Base-by-base conservation (phyloP, 2,797 vertebrate species). In the Anguilla marmorata region DNA sequence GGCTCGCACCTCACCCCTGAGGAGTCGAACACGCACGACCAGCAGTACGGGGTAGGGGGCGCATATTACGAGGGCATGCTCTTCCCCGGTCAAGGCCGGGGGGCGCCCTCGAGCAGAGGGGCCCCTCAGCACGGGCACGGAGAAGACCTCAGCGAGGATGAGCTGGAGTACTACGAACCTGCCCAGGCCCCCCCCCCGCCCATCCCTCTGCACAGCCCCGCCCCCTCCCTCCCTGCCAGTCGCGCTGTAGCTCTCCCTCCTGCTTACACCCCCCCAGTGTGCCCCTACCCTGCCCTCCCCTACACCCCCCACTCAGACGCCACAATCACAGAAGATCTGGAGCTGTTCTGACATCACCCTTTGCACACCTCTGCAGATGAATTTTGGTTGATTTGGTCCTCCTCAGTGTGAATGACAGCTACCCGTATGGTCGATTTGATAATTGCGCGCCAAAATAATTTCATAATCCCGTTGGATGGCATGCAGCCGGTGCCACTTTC, bases 41-140 rank as follows among this genome's bases (percentile, higher is more conserved):
- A 92, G 2, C 91, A 94, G 8, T 96, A 95, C 0, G 95, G 96
- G 52, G 72, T 95, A 3, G 95, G 95, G 8, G 95, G 96, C 9
- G 87, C 79, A 86, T 95, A 95, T 89, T 86, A 95, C 45, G 97
- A 97, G 85, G 92, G 95, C 54, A 93, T 95, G 89, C 91, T 96
- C 16, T 96, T 96, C 69, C 93, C 92, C 79, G 82, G 84, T 3
- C 86, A 85, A 16, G 84, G 84, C 0, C 79, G 48, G 11, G 58
- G n/a, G 9, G 2, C 85, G 76, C 12, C 90, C 58, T 74, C 90
- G 80, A 37, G 86, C 79, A 88, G 24, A 69, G 24, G 85, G 79
- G 63, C 45, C 52, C 83, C 85, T 27, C 54, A 83, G 0, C 88
- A 80, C 85, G 58, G 0, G 58, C 86, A 87, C 21, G 85, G 89